Evolutionary conservation across 2,797 vertebrate species (phyloP).

Genomic region (Podargus strigoides): DNA sequence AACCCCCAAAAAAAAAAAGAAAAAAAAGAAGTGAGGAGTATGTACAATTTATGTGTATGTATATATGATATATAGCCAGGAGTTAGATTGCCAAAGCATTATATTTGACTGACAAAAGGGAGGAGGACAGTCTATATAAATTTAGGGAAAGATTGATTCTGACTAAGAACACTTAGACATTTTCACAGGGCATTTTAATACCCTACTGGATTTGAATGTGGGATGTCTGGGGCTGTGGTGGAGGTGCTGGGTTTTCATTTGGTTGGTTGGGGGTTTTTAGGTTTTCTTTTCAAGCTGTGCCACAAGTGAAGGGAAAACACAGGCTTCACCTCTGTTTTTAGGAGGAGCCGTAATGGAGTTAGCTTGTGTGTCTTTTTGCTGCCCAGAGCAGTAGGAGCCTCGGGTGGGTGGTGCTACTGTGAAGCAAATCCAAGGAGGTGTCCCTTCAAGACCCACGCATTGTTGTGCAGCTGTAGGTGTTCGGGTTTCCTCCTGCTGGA

Average conservation of each 20-base stretch:
- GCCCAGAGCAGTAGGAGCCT: no score
- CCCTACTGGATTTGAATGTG: not conserved
- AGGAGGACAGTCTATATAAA: not conserved
- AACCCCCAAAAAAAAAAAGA: not conserved
- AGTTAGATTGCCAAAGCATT: not conserved
- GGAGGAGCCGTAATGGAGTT: not conserved
- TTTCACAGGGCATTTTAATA: not conserved
- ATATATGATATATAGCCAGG: not conserved
- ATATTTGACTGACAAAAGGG: not conserved
- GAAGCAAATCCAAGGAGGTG: accelerated
- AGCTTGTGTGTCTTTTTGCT: not conserved
- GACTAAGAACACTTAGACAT: not conserved
- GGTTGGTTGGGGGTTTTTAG: not conserved
- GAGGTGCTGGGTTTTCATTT: not conserved
- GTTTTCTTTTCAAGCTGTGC: not conserved
- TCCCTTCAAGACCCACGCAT: accelerated
- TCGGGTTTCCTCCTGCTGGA: not conserved
- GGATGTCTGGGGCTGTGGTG: not conserved
- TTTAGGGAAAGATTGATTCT: not conserved
- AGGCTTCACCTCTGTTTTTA: not conserved
- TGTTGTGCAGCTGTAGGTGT: not conserved
- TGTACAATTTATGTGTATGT: not conserved
- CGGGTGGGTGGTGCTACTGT: not conserved
- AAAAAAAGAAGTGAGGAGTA: not conserved
- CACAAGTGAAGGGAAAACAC: not conserved